Evolutionary conservation across 2,797 vertebrate genomes (phyloP), one percentile per base, ranked within the genome.

Genomic region (Myripristis jacobus): DNA sequence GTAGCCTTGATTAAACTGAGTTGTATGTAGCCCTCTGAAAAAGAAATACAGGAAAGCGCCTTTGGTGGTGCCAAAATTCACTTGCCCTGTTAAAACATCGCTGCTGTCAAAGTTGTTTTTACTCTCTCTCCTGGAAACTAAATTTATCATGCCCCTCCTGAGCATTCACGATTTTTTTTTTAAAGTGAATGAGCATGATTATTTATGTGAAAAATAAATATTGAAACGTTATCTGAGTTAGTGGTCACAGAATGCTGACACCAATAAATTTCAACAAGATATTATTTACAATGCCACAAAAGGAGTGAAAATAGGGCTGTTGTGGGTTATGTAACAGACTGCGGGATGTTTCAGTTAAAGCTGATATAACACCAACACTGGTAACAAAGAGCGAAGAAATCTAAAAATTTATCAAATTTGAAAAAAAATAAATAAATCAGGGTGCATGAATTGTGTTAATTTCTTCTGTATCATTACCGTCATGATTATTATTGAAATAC

Each of bases 1-100:
- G 81, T 76, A 72, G 87, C 82, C 83, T 85, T 92, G 89, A 92
- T 93, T 93, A 89, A 83, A 84, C 83, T 54, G 72, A 89, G 87
- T 81, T 87, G 82, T 83, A 81, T 87, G 87, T 82, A 81, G 57
- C 74, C 79, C 75, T 66, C 67, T 84, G 78, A 87, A 85, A 87
- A 87, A 82, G 88, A 88, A 84, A 87, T 83, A 84, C 83, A 87
- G 85, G 74, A 87, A 86, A 85, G 79, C 69, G 88, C 84, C 57
- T 75, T 84, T 74, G 79, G 79, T 83, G 88, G 83, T 86, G 90
- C 90, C 90, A 91, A 76, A 87, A 87, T 90, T 90, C 84, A 89
- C 85, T 89, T 80, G 53, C 83, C 63, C 82, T 85, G 79, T 84
- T 91, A 87, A 90, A 90, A 90, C 88, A 88, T 83, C 11, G 67